These are phyloP conservation scores for Perizoma affinitatum DNA, from an alignment of 2,888 invertebrate genomes.

Conservation along the genomic window DNA sequence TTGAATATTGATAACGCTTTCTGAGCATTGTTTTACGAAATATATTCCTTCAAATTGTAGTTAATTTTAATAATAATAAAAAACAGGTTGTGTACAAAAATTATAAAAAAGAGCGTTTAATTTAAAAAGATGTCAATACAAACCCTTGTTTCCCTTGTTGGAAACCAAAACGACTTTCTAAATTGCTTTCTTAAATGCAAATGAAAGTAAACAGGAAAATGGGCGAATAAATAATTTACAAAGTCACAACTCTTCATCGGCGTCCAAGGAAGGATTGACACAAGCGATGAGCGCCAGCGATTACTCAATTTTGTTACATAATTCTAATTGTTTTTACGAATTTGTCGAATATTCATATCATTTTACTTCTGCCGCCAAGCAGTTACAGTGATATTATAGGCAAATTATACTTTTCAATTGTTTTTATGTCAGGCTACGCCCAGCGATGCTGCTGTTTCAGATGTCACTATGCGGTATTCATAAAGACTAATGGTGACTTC, in stretches of 20 bases:
- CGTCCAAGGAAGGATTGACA: conserved; percentile 10
- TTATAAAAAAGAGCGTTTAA: conserved; percentile 1
- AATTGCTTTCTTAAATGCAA: conserved; percentile 68
- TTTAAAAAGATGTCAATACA: conserved; percentile 30
- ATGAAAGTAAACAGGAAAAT: conserved; percentile 65
- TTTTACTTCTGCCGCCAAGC: too few species aligned
- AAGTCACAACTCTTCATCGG: conserved; percentile 52
- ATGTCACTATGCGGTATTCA: too few species aligned
- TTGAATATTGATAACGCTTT: too few species aligned
- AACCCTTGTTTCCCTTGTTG: conserved; percentile 35
- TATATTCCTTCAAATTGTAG: too few species aligned
- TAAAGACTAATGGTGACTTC: too few species aligned
- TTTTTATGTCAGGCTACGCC: not conserved
- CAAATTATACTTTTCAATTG: not conserved
- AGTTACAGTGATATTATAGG: too few species aligned
- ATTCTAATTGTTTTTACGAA: not conserved
- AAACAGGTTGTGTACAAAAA: not conserved
- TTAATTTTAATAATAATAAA: conserved; percentile 5
- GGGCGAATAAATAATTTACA: conserved; percentile 63
- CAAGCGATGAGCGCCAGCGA: conserved; percentile 9
- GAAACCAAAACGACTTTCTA: conserved; percentile 46
- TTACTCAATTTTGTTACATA: not conserved
- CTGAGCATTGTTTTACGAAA: too few species aligned
- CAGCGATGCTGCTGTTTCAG: not conserved
- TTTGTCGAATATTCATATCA: too few species aligned